A percentile compares a stretch with the other conserved stretches of the same genome.
phyloP scores from a whole-genome alignment of 2,888 invertebrate species.

The Cephus runcator region DNA sequence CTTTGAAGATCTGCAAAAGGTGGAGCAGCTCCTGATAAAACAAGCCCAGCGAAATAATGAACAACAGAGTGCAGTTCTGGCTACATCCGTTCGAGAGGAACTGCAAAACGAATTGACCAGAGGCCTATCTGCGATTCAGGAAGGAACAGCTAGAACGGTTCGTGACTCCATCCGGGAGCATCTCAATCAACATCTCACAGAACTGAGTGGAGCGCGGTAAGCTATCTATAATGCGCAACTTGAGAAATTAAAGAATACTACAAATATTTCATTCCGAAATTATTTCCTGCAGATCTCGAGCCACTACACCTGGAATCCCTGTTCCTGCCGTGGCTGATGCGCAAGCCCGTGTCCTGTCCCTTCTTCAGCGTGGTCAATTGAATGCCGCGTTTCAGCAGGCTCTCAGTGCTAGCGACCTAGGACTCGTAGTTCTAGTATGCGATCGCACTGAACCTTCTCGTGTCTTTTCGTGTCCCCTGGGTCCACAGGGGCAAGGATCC shows the following conservation, averaged over 20 bases:
- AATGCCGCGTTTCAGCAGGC: conserved; percentile 94
- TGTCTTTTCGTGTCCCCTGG: conserved; percentile 72
- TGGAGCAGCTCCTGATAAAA: conserved; percentile 66
- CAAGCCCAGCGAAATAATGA: conserved; percentile 63
- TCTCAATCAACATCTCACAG: conserved; percentile 57
- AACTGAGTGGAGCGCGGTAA: conserved; percentile 58
- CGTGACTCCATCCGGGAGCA: conserved; percentile 59
- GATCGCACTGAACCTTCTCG: conserved; percentile 83
- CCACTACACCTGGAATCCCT: conserved; percentile 79
- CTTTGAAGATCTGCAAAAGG: conserved; percentile 67
- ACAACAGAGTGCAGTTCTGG: conserved; percentile 50
- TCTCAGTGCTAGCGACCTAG: conserved; percentile 86
- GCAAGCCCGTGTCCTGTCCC: conserved; percentile 54
- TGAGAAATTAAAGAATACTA: neutral
- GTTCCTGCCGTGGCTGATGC: conserved; percentile 58
- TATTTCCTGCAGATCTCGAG: conserved; percentile 75
- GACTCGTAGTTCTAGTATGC: conserved; percentile 87
- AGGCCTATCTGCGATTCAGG: conserved; percentile 50
- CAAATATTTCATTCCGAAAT: conserved; percentile 22
- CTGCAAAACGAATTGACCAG: conserved; percentile 54
- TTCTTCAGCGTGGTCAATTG: conserved; percentile 73
- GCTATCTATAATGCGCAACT: neutral
- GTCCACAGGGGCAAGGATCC: conserved; percentile 67
- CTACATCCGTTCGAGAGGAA: conserved; percentile 52
- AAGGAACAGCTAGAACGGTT: conserved; percentile 52